Percentiles rank a stretch among this genome's conserved stretches.
These are phyloP conservation scores for Coturnix japonica DNA, from an alignment of 2,113 vertebrate species.

Conservation along the genomic window DNA sequence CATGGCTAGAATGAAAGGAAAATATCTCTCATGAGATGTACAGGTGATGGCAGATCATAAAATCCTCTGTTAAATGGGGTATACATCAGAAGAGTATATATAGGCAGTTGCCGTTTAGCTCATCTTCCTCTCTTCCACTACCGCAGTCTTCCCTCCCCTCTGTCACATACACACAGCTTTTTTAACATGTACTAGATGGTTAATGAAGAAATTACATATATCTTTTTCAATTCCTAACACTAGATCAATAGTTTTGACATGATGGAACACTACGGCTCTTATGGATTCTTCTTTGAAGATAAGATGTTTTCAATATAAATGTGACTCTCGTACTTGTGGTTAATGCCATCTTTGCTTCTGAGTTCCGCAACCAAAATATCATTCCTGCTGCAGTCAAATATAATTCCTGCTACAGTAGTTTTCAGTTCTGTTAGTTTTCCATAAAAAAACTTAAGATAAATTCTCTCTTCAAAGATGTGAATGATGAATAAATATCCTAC, in stretches of 20 bases:
- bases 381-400: neutral
- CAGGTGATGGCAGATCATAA: conserved; percentile 26
- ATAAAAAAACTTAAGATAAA: neutral
- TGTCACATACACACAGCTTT: neutral
- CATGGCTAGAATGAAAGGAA: neutral
- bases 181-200: neutral
- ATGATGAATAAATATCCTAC: neutral
- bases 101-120: conserved; percentile 7
- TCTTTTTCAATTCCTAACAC: no score
- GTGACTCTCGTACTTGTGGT: neutral
- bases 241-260: neutral
- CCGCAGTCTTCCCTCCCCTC: neutral
- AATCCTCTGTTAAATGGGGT: conserved; percentile 20
- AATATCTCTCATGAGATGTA: conserved; percentile 6
- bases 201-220: neutral
- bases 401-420: neutral
- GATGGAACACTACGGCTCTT: neutral
- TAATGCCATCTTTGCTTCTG: neutral
- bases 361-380: neutral
- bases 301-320: neutral
- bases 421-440: neutral
- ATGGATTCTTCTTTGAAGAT: neutral
- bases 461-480: neutral
- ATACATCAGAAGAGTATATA: neutral
- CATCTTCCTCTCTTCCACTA: neutral